Evolutionary conservation across 2,888 invertebrate genomes (phyloP).

Genomic region (Sarcophaga caerulescens): DNA sequence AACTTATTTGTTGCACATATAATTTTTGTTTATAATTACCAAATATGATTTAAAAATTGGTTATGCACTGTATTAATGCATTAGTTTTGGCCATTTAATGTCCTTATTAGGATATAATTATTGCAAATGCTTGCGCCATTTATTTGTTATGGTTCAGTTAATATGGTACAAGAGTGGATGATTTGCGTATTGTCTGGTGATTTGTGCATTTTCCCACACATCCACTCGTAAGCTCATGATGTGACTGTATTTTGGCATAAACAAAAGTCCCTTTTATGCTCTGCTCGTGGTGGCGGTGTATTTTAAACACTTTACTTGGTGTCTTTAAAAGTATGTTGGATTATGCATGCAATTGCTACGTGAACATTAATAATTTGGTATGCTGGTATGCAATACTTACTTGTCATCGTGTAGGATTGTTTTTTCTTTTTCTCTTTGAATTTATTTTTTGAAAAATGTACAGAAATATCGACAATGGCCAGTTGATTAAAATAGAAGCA

Average conservation of each 20-base stretch:
- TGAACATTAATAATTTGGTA: slow-evolving; percentile 50
- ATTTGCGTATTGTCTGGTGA: background rate
- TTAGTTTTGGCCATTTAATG: slow-evolving; percentile 27
- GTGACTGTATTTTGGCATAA: background rate
- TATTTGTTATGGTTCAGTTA: too few species aligned
- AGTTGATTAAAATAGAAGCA: slow-evolving; percentile 50
- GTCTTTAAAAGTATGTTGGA: too few species aligned
- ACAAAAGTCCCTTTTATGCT: slow-evolving; percentile 41
- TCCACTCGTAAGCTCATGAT: slow-evolving; percentile 42
- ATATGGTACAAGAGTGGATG: too few species aligned
- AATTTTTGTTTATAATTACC: slow-evolving; percentile 30
- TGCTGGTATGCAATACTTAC: slow-evolving; percentile 38
- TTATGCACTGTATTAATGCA: slow-evolving; percentile 2
- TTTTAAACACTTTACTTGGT: too few species aligned
- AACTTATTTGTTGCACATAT: background rate
- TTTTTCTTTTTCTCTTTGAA: slow-evolving; percentile 7
- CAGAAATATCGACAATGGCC: slow-evolving; percentile 40
- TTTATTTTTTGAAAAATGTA: slow-evolving; percentile 15
- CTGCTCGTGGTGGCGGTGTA: background rate
- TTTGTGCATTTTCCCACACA: slow-evolving; percentile 54
- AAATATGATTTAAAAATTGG: slow-evolving; percentile 31
- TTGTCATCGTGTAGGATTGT: slow-evolving; percentile 38
- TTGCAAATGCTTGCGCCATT: too few species aligned
- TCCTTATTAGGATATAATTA: slow-evolving; percentile 64
- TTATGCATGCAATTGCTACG: background rate